Conservation (phyloP, 2,113 vertebrate genomes). For the Perca schrenkii region DNA sequence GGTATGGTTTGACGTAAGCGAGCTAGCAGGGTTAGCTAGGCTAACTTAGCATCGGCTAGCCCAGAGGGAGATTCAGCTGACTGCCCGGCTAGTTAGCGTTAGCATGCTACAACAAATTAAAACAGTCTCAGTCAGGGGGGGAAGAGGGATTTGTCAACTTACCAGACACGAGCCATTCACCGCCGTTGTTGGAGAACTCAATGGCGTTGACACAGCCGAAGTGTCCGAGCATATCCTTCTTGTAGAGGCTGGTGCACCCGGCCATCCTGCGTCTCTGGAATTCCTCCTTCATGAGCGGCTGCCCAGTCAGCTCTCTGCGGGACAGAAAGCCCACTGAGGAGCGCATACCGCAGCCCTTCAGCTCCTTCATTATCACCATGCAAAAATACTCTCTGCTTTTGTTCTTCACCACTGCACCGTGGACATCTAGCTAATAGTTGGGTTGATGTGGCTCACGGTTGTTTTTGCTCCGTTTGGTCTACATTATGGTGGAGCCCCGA, state of each 20-base stretch:
- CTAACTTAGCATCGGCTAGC: conserved; percentile 58
- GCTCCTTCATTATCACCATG: conserved; percentile 86
- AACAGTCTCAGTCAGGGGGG: conserved; percentile 4
- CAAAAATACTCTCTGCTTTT: conserved; percentile 2
- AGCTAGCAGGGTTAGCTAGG: conserved; percentile 47
- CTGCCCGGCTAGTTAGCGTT: conserved; percentile 57
- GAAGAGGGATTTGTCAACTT: conserved; percentile 72
- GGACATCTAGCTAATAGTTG: conserved; percentile 35
- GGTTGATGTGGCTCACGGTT: conserved; percentile 30
- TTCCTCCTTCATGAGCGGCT: conserved; percentile 94
- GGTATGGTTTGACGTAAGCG: conserved; percentile 35
- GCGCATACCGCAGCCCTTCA: conserved; percentile 92
- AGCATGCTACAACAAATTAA: conserved; percentile 61
- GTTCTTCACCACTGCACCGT: conserved; percentile 46
- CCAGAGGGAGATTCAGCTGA: conserved; percentile 38
- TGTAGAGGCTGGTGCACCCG: conserved; percentile 95
- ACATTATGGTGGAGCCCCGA: conserved; percentile 65
- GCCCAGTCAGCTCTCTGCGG: conserved; percentile 91
- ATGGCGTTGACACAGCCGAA: conserved; percentile 99
- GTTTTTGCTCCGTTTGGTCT: conserved; percentile 21
- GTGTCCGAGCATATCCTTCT: conserved; percentile 96
- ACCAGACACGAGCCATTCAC: conserved; percentile 98
- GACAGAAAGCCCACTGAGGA: conserved; percentile 96
- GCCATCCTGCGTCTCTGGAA: conserved; percentile 94
- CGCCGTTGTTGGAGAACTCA: conserved; percentile 99